Evolutionary conservation across 2,113 vertebrate genomes (phyloP).

Genomic region (Clarias gariepinus): DNA sequence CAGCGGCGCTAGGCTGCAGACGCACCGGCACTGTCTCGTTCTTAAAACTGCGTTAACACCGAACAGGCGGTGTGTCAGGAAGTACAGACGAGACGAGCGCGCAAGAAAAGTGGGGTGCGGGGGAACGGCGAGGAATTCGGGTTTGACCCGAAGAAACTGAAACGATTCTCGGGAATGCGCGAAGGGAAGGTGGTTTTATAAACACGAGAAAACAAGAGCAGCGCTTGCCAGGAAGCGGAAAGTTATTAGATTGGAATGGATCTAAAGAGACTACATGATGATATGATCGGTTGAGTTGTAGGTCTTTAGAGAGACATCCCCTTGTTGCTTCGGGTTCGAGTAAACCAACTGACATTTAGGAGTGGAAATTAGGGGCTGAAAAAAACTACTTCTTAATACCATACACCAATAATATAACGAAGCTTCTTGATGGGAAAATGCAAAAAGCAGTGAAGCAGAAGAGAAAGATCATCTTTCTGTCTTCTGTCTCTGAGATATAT

Average conservation of each 20-base stretch:
- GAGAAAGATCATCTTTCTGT: background rate
- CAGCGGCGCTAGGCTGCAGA: slow-evolving; percentile 79
- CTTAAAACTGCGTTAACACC: slow-evolving; percentile 54
- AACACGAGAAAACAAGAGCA: slow-evolving; percentile 83
- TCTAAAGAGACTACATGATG: slow-evolving; percentile 30
- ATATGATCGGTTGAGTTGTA: slow-evolving; percentile 40
- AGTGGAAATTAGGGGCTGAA: background rate
- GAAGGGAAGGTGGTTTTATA: slow-evolving; percentile 68
- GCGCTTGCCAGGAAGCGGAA: slow-evolving; percentile 71
- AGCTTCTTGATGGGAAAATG: background rate
- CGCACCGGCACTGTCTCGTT: slow-evolving; percentile 69
- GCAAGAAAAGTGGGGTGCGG: background rate
- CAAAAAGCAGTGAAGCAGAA: background rate
- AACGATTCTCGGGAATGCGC: slow-evolving; percentile 13
- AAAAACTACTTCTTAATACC: background rate
- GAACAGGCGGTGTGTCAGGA: slow-evolving; percentile 6
- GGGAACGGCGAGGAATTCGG: background rate
- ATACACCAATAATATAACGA: background rate
- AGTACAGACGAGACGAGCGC: background rate
- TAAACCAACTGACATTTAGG: slow-evolving; percentile 7
- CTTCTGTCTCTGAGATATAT: background rate
- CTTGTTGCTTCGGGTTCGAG: background rate
- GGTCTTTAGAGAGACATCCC: slow-evolving; percentile 2
- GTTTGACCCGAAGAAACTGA: slow-evolving; percentile 7
- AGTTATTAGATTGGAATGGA: slow-evolving; percentile 31